Evolutionary conservation across 2,113 vertebrate genomes (phyloP), one percentile per base, ranked within the genome.

Genomic region (Myxocyprinus asiaticus): DNA sequence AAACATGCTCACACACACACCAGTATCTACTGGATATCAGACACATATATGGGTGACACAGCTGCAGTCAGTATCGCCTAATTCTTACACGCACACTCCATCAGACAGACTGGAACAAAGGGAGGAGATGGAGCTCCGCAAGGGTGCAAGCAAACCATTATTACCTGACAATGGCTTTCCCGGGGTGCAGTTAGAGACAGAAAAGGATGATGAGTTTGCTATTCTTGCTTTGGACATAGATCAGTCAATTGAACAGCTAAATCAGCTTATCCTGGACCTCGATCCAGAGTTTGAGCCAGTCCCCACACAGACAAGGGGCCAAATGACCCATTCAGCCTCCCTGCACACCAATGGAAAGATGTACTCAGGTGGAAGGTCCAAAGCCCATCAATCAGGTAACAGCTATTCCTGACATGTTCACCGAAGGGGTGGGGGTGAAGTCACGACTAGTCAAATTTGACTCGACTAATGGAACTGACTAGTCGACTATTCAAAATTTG

Each of bases 231-330:
- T 95, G 69, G 97, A 99, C 89, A 93, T 98, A 0, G 97, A 99
- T 77, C 95, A 98, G 80, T 98, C 97, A 15, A 97, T 99, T 9
- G 96, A 98, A 84, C 95, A 99, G 86, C 93, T 99, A 61, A 99
- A 99, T 89, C 95, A 93, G 83, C 86, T 99, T 55, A 98, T 99
- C 78, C 87, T 98, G 90, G 97, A 98, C 85, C 89, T 99, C 85
- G 97, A 99, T 81, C 96, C 97, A 45, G 96, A 96, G 0, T 98
- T 98, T 84, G 92, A 97, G 80, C 96, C 96, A 5, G 88, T 96
- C 67, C 95, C 95, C 0, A 96, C 94, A 0, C 68, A 86, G 47
- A 87, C 83, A 59, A 88, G 88, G 42, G 61, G 89, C 79, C 90
- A 90, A 9, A 55, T 93, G 81, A 92, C 92, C 4, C 88, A 87